Percentiles rank a stretch among this genome's conserved stretches.
phyloP scores from a whole-genome alignment of 2,113 vertebrate genomes.

The Phalacrocorax carbo region DNA sequence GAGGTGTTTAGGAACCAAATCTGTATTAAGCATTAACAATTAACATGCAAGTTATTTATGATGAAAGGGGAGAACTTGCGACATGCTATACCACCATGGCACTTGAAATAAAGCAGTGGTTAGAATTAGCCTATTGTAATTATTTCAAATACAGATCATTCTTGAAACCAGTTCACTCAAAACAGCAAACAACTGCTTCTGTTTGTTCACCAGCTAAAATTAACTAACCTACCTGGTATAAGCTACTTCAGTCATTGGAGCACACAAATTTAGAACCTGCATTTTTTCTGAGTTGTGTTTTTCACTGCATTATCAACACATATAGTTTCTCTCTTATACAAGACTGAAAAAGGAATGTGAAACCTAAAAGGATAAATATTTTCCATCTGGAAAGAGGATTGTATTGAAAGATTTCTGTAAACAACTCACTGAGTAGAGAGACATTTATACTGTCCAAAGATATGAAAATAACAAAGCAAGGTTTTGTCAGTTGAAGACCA shows the following conservation, averaged over 20 bases:
- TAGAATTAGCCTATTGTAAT: neutral
- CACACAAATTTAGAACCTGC: neutral
- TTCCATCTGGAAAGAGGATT: neutral
- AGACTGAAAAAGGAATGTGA: neutral
- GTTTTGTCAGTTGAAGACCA: neutral
- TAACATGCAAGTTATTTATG: neutral
- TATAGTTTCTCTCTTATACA: neutral
- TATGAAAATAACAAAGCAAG: neutral
- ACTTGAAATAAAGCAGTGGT: neutral
- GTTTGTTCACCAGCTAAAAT: neutral
- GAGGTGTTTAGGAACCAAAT: neutral
- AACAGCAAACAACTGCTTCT: neutral
- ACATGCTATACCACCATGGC: neutral
- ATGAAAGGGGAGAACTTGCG: neutral
- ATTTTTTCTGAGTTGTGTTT: neutral
- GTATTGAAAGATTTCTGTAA: conserved; percentile 16
- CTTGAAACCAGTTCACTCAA: neutral
- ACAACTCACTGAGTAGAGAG: neutral
- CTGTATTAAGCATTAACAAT: neutral
- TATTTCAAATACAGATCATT: neutral
- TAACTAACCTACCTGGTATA: neutral
- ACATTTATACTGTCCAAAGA: conserved; percentile 11
- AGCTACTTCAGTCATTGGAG: neutral
- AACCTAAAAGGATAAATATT: conserved; percentile 15
- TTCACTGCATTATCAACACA: neutral